A percentile compares a stretch with the other conserved stretches of the same genome.
Evolutionary conservation across 2,888 invertebrate species (phyloP).

Genomic region (Leucania comma): DNA sequence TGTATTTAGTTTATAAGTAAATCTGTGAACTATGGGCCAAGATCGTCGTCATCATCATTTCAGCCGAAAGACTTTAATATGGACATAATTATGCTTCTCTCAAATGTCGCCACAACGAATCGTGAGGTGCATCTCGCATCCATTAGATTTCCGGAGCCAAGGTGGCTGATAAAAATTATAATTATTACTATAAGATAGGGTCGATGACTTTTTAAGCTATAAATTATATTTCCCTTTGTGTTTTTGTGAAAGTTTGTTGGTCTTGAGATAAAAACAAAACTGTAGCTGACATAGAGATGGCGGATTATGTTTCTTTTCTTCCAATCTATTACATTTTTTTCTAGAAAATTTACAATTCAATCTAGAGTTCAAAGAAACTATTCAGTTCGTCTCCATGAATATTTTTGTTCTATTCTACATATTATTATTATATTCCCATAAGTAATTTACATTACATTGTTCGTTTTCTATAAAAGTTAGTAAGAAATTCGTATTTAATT

Average conservation of each 20-base stretch:
- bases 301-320: conserved; percentile 21
- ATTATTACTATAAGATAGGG: neutral
- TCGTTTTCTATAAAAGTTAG: neutral
- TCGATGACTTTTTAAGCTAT: conserved; percentile 9
- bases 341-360: conserved; percentile 10
- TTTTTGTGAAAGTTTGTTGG: conserved; percentile 3
- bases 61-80: no score
- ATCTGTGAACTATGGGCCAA: no score
- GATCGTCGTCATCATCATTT: no score
- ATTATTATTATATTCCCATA: no score
- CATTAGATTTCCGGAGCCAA: no score
- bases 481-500: neutral
- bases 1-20: no score
- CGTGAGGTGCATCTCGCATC: no score
- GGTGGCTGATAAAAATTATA: no score
- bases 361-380: conserved; percentile 36
- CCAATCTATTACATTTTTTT: neutral
- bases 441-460: neutral
- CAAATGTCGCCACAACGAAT: no score
- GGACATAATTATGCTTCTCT: no score
- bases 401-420: neutral
- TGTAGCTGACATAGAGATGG: conserved; percentile 9
- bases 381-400: conserved; percentile 7
- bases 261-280: neutral
- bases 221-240: neutral